Base-by-base conservation (phyloP, 2,797 vertebrate genomes). In the Molossus alvarezi region DNA sequence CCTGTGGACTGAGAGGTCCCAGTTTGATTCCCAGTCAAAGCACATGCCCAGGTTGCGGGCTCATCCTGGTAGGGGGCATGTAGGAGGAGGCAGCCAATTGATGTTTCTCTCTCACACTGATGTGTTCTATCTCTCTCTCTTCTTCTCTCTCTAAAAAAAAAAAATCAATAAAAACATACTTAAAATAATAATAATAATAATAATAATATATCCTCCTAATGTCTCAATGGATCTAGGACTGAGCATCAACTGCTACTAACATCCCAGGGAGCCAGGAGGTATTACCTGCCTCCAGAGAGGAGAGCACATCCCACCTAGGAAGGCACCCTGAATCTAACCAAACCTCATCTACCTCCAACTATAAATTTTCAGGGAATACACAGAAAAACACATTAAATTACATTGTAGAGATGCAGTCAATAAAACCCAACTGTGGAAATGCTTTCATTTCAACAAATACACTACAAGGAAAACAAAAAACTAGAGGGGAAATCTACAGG, bases 381-480 rank as follows among this genome's bases (percentile, higher is more conserved):
- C 25, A 88, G 33, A 90, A 37, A 92, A 92, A 85, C n/a, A 88
- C 10, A 51, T 57, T 64, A 75, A 91, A 48, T 75, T 33, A 83
- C 64, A 95, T 0, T 57, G 41, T n/a, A 88, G 72, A 95, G 25
- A 85, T 58, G n/a, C 1, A 65, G 62, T 57, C 37, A 64, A 17
- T 51, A 90, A 91, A 79, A 79, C 14, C 14, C 81, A 92, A 51
- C 17, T 23, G 45, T 2, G 21, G 41, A 88, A 94, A 82, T 25
- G 48, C 67, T 93, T 29, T 9, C 17, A 4, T 27, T 69, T 95
- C 37, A 77, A 85, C 21, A 95, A 77, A 60, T 55, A 76, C 87
- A 90, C 17, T 45, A 73, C 23, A 84, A 90, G 37, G 41, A 77
- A 93, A 79, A 76, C 45, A 91, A 64, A 60, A n/a, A 64, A 88